phyloP scores from a whole-genome alignment of 2,888 invertebrate genomes.

The Bombylius major region DNA sequence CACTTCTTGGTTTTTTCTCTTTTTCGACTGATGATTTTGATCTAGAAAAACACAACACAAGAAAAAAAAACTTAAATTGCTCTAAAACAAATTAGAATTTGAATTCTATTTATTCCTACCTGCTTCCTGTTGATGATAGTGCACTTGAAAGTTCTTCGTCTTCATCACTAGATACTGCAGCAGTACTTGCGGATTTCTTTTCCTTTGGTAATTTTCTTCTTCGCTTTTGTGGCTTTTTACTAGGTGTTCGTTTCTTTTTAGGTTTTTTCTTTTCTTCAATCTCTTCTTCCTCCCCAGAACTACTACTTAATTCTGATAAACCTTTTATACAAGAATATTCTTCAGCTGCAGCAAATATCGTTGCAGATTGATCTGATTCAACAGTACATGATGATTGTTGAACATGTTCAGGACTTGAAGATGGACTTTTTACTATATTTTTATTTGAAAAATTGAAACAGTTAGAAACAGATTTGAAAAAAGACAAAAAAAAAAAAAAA shows the following conservation, averaged over 20 bases:
- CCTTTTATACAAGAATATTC: slow-evolving; percentile 14
- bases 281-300: slow-evolving; percentile 21
- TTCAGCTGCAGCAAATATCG: slow-evolving; percentile 15
- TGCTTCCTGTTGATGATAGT: slow-evolving; percentile 14
- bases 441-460: neutral
- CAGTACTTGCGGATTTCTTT: slow-evolving; percentile 20
- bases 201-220: slow-evolving; percentile 17
- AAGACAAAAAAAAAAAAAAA: neutral
- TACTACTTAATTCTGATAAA: slow-evolving; percentile 22
- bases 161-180: slow-evolving; percentile 30
- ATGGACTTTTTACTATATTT: slow-evolving; percentile 16
- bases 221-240: slow-evolving; percentile 10
- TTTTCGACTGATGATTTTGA: slow-evolving; percentile 11
- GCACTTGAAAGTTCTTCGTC: slow-evolving; percentile 16
- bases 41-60: neutral
- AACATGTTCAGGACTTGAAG: slow-evolving; percentile 19
- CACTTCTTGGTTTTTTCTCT: slow-evolving; percentile 22
- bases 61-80: no score
- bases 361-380: slow-evolving; percentile 17
- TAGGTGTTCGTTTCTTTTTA: slow-evolving; percentile 19
- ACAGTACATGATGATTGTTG: slow-evolving; percentile 13
- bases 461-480: neutral
- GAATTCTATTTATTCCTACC: slow-evolving; percentile 42
- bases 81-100: slow-evolving; percentile 23
- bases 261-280: slow-evolving; percentile 15